These are phyloP conservation scores for Hydrolagus affinis DNA, from an alignment of 2,113 vertebrate genomes.

Conservation along the genomic window DNA sequence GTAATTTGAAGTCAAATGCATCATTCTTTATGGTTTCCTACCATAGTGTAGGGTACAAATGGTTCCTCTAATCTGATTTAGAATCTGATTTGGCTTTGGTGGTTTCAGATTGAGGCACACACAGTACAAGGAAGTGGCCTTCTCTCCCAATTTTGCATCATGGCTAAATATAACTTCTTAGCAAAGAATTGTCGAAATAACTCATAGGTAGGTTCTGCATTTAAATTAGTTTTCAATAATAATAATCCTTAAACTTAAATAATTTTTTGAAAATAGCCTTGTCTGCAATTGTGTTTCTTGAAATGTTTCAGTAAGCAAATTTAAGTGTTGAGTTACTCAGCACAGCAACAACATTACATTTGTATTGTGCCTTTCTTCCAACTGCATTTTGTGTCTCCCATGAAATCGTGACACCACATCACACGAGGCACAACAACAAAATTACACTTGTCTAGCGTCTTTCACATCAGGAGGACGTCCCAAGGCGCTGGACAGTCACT, in stretches of 20 bases:
- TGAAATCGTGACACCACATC: no score
- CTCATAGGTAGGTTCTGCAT: not conserved
- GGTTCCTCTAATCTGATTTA: not conserved
- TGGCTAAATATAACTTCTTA: not conserved
- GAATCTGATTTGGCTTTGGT: not conserved
- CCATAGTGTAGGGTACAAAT: no score
- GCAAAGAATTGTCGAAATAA: not conserved
- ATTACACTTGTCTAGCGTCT: no score
- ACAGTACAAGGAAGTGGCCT: not conserved
- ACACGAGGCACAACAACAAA: no score
- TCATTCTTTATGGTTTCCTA: no score
- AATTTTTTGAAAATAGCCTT: not conserved
- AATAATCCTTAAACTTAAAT: no score
- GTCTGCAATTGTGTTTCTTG: not conserved
- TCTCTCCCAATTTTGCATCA: not conserved
- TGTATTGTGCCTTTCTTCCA: no score
- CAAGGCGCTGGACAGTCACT: no score
- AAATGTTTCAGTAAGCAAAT: not conserved
- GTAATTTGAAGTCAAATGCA: no score
- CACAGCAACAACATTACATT: no score
- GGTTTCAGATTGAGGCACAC: not conserved
- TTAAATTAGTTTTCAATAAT: not conserved
- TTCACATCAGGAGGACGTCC: no score
- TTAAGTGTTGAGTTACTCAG: not conserved
- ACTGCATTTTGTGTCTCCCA: no score